Evolutionary conservation across 2,113 vertebrate species (phyloP), one percentile per base, ranked within the genome.

Genomic region (Marmota monax): DNA sequence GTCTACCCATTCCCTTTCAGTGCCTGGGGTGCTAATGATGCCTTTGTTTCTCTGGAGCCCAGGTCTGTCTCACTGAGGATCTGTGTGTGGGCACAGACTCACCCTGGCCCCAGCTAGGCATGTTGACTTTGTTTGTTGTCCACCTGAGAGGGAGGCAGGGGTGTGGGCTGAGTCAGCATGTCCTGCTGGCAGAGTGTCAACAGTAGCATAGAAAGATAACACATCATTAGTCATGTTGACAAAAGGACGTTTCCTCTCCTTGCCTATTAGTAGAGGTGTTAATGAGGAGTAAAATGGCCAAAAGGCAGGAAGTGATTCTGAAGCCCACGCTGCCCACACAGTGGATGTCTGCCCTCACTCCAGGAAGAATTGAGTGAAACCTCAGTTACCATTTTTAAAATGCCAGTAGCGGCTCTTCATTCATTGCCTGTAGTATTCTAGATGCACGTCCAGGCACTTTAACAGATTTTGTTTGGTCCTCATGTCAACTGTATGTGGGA

Each of bases 231-330:
- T 97, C 85, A 37, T 84, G 91, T 61, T 96, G 94, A 87, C 85
- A 74, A 77, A 84, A 89, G 92, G 61, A 82, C 0, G 0, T 32
- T 94, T 87, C 53, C 77, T 93, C 67, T 95, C 63, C 29, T 73
- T 65, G 85, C 84, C 51, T 91, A 37, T 84, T 88, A 63, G 91
- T 51, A 56, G 70, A 91, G 83, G 93, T 61, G 76, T 84, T 95
- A 95, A 96, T 90, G 96, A 96, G 92, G 84, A 93, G 51, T 45
- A 39, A 84, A 95, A 74, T 78, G 83, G 58, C 78, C 70, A 48
- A 69, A n/a, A 84, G 92, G 94, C 84, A 72, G 90, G 73, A 72
- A 72, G 84, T 82, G 58, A 76, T 74, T 92, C 48, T 61, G 84
- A 51, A 80, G 77, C 73, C 20, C 16, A 56, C 20, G 14, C 48